A percentile compares a stretch with the other conserved stretches of the same genome.
These are phyloP conservation scores for Takifugu ocellatus DNA, from an alignment of 2,797 vertebrate genomes.

Conservation along the genomic window DNA sequence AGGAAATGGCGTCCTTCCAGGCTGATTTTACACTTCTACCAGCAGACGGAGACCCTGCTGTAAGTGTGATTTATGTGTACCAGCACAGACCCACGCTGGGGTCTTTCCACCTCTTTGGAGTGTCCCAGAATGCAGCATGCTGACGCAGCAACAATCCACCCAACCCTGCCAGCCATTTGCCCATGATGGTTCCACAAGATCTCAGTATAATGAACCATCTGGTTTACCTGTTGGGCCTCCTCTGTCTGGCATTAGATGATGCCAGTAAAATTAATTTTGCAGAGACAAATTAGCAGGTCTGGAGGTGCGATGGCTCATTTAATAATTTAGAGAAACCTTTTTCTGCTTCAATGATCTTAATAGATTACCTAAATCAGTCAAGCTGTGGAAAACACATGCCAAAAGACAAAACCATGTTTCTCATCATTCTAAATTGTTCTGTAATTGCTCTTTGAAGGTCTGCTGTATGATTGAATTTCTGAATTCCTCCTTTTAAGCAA, in stretches of 20 bases:
- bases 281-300: background rate
- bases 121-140: too few relatives aligned
- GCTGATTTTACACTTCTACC: constrained; percentile 34
- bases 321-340: background rate
- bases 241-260: too few relatives aligned
- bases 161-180: background rate
- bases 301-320: background rate
- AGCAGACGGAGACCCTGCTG: constrained; percentile 18
- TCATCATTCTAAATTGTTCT: too few relatives aligned
- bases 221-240: background rate
- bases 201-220: constrained; percentile 4
- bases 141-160: background rate
- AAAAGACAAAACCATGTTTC: background rate
- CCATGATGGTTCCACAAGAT: background rate
- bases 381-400: background rate
- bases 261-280: too few relatives aligned
- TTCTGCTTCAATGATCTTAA: background rate
- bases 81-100: background rate
- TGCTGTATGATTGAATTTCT: too few relatives aligned
- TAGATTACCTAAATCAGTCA: background rate
- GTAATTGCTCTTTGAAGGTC: too few relatives aligned
- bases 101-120: too few relatives aligned
- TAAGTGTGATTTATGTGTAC: constrained; percentile 14
- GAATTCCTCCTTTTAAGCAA: too few relatives aligned
- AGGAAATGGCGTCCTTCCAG: too few relatives aligned